Percentiles rank a stretch among this genome's conserved stretches.
phyloP scores from a whole-genome alignment of 2,113 vertebrate genomes.

The Excalfactoria chinensis region DNA sequence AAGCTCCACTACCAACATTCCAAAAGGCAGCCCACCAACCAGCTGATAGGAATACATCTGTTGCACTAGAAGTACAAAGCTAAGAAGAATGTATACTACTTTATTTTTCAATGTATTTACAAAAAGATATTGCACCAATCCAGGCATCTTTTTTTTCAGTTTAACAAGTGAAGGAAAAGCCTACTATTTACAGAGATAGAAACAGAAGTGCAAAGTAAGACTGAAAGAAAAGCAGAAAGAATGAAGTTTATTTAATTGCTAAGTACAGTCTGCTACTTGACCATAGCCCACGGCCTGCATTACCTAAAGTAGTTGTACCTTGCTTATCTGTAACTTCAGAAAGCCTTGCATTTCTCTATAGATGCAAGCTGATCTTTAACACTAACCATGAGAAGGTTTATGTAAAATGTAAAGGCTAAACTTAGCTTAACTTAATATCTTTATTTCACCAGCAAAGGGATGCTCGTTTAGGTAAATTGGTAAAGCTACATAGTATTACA shows the following conservation, averaged over 20 bases:
- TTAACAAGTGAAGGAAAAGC: constrained; percentile 52
- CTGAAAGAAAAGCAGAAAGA: constrained; percentile 61
- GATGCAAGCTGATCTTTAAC: background rate
- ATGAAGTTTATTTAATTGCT: constrained; percentile 73
- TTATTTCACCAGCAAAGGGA: constrained; percentile 48
- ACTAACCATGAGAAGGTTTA: background rate
- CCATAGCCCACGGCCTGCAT: constrained; percentile 49
- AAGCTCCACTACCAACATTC: constrained; percentile 30
- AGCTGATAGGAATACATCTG: constrained; percentile 7
- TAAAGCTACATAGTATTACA: constrained; percentile 22
- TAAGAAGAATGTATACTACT: constrained; percentile 51
- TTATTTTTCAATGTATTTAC: constrained; percentile 75
- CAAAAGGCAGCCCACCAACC: background rate
- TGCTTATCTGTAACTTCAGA: background rate
- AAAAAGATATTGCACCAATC: constrained; percentile 72
- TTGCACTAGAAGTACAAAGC: constrained; percentile 25
- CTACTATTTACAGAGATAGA: constrained; percentile 72
- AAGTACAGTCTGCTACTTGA: constrained; percentile 77
- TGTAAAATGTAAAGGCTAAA: constrained; percentile 10
- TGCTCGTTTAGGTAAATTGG: constrained; percentile 20
- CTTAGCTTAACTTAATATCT: constrained; percentile 14
- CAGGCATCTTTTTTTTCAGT: constrained; percentile 32
- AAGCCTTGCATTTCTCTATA: background rate
- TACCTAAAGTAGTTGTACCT: constrained; percentile 33
- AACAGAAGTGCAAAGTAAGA: constrained; percentile 73